Conservation (phyloP, 2,113 vertebrate species). For the Stegastes partitus region DNA sequence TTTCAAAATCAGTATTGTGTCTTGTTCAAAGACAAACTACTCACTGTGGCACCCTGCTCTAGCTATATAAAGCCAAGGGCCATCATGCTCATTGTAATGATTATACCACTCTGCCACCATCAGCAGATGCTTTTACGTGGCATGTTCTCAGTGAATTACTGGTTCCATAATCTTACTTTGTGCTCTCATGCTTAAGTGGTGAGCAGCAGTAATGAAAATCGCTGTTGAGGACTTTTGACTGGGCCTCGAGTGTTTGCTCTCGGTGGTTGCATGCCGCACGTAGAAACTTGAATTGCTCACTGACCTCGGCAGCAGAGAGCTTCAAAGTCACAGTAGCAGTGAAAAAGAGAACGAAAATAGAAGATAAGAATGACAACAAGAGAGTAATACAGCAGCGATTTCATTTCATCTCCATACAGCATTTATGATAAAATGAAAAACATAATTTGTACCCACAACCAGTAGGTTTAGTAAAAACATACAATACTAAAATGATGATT, state of each 20-base stretch:
- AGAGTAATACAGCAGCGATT: background rate
- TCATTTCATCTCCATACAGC: background rate
- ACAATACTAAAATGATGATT: background rate
- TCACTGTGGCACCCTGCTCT: conserved; percentile 19
- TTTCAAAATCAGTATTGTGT: conserved; percentile 39
- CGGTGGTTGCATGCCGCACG: conserved; percentile 29
- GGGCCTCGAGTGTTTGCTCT: conserved; percentile 54
- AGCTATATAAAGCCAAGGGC: conserved; percentile 62
- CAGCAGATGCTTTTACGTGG: conserved; percentile 62
- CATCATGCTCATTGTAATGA: conserved; percentile 37
- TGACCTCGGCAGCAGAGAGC: conserved; percentile 27
- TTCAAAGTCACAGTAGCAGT: conserved; percentile 26
- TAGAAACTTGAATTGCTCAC: conserved; percentile 49
- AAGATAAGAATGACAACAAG: background rate
- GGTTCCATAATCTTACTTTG: conserved; percentile 56
- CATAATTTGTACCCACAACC: background rate
- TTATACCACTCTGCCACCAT: conserved; percentile 60
- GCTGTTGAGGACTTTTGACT: conserved; percentile 50
- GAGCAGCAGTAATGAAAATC: conserved; percentile 59
- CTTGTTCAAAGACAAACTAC: conserved; percentile 58
- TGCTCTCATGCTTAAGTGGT: conserved; percentile 56
- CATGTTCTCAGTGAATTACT: conserved; percentile 39
- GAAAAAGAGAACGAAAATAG: background rate
- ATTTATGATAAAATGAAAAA: background rate
- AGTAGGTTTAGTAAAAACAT: background rate